These are phyloP conservation scores for Myotis brandtii DNA, from an alignment of 2,113 vertebrate species.

Conservation along the genomic window DNA sequence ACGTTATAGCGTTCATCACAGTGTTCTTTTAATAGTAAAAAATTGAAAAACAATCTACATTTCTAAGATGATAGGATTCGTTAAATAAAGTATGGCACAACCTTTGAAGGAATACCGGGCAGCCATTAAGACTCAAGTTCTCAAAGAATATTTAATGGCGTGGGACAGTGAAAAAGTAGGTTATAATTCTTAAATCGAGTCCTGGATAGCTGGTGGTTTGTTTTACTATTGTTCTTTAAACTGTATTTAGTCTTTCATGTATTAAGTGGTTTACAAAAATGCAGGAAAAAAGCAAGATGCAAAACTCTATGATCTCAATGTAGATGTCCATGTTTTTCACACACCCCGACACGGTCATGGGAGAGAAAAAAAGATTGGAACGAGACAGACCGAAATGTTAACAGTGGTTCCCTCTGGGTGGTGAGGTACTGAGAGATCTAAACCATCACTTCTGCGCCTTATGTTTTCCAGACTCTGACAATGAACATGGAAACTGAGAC, in stretches of 20 bases:
- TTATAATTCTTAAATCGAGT: not conserved
- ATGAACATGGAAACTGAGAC: accelerated
- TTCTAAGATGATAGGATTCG: conserved; percentile 46
- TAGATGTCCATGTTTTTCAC: not conserved
- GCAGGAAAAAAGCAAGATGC: not conserved
- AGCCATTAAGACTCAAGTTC: conserved; percentile 46
- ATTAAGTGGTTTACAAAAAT: conserved; percentile 24
- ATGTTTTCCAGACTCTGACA: not conserved
- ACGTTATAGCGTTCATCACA: not conserved
- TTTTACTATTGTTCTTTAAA: conserved; percentile 3
- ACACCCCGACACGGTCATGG: not conserved
- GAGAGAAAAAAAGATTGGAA: not conserved
- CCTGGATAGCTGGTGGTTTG: not conserved
- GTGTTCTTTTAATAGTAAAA: conserved; percentile 42
- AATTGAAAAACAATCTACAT: conserved; percentile 48
- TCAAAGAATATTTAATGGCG: conserved; percentile 57
- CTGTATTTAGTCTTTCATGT: not conserved
- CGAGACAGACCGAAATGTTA: not conserved
- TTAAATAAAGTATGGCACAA: conserved; percentile 52
- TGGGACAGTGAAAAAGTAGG: not conserved
- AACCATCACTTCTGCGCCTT: not conserved
- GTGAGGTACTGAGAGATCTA: not conserved
- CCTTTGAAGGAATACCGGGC: conserved; percentile 52
- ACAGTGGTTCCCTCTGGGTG: not conserved
- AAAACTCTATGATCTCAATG: not conserved